Conservation (phyloP, 2,888 invertebrate species). For the Drosophila helvetica region DNA sequence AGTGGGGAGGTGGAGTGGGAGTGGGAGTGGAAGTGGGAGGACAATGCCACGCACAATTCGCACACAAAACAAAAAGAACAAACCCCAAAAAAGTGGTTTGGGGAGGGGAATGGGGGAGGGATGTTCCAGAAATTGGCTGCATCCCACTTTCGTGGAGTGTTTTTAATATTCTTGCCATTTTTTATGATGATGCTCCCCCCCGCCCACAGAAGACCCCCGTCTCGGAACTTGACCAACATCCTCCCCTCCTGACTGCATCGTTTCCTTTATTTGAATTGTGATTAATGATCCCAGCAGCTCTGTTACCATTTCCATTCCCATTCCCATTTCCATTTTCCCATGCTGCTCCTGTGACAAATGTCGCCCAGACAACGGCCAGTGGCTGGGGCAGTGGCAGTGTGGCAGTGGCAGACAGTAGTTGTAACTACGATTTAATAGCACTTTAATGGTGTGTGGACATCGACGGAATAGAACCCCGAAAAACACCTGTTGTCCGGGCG, state of each 20-base stretch:
- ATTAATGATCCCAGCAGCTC: conserved; percentile 59
- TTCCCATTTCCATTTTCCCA: neutral
- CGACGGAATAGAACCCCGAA: conserved; percentile 40
- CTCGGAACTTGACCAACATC: conserved; percentile 50
- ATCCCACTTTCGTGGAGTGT: conserved; percentile 43
- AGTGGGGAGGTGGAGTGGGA: neutral
- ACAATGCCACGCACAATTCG: conserved; percentile 70
- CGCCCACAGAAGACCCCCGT: too few relatives aligned
- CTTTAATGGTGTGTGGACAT: conserved; percentile 75
- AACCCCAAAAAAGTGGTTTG: conserved; percentile 27
- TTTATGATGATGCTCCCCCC: neutral
- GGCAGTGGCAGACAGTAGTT: conserved; percentile 63
- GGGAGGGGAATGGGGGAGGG: neutral
- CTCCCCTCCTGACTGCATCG: conserved; percentile 39
- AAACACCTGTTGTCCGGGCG: conserved; percentile 75
- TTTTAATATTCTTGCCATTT: conserved; percentile 48
- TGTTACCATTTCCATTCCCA: neutral
- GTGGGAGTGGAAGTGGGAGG: neutral
- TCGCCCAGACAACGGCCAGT: neutral
- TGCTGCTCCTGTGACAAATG: conserved; percentile 2
- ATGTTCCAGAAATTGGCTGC: conserved; percentile 18
- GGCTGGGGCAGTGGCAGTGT: neutral
- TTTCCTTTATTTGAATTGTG: conserved; percentile 70
- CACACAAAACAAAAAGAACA: conserved; percentile 47
- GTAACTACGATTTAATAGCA: conserved; percentile 77